A percentile compares a stretch with the other conserved stretches of the same genome.
These are phyloP conservation scores for Pristionchus mayeri DNA, from an alignment of 2,888 invertebrate species.

Conservation along the genomic window DNA sequence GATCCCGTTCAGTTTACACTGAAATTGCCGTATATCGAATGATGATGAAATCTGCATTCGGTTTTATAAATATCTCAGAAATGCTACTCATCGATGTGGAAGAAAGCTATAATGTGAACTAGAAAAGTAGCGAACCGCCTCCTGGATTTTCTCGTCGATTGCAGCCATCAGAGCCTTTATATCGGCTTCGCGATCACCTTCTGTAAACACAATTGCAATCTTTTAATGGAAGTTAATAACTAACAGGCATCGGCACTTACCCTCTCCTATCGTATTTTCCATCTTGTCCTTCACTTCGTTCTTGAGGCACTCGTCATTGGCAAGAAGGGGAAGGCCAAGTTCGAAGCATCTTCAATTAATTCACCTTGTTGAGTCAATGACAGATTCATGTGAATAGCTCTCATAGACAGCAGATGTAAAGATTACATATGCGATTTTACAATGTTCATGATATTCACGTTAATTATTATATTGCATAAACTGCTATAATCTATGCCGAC, in stretches of 20 bases:
- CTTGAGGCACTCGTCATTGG: slow-evolving; percentile 81
- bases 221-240: not conserved
- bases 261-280: not conserved
- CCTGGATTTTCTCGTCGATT: slow-evolving; percentile 51
- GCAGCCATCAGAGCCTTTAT: slow-evolving; percentile 48
- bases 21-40: not conserved
- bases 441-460: not conserved
- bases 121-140: slow-evolving; percentile 10
- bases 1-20: slow-evolving; percentile 52
- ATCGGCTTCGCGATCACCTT: slow-evolving; percentile 35
- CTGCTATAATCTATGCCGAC: no score
- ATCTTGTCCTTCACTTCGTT: slow-evolving; percentile 14
- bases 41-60: not conserved
- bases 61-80: no score
- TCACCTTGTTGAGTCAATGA: no score
- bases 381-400: no score
- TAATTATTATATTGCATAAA: not conserved
- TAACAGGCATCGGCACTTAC: not conserved
- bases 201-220: not conserved
- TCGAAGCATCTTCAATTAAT: slow-evolving; percentile 62
- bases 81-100: no score
- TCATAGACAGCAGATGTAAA: no score
- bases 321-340: slow-evolving; percentile 84
- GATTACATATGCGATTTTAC: no score
- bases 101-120: not conserved